Base-by-base conservation (phyloP, 2,113 vertebrate species). In the Lagopus muta region DNA sequence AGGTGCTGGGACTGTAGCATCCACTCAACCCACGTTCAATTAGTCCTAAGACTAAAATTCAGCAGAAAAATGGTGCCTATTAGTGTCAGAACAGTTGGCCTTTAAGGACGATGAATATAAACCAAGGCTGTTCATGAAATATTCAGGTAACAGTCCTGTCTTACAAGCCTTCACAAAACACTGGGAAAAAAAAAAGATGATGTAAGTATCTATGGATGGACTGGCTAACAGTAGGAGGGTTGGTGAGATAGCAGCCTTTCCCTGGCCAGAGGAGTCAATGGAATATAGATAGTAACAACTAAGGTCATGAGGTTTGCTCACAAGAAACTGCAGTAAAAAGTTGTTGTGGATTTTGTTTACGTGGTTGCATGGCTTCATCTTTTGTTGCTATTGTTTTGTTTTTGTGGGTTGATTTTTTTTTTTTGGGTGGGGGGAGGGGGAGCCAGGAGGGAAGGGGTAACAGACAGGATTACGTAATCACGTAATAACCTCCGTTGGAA, bases 11-110 rank as follows among this genome's bases (percentile, higher is more conserved):
- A 43, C 8, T 28, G 30, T 17, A 75, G 32, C 13, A 36, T 3
- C 8, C 5, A 0, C 1, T 27, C 38, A 43, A 34, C 9, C 40
- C 36, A 20, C 6, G 3, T 1, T 17, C 30, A 2, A 52, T 30
- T 3, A 1, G 8, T 21, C 64, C 11, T 2, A 9, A 3, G 7
- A 14, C 11, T 36, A 74, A 15, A 1, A 4, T 27, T 24, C 30
- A 8, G 6, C 16, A 32, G 54, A 58, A 70, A 19, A 6, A 57
- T 32, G 1, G 8, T 30, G 15, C n/a, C 25, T 11, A 40, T 6
- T 0, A 1, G 13, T 10, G 7, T 30, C 13, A 5, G 54, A 13
- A 55, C 13, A 30, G 22, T n/a, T 87, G 36, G 19, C 20, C 11
- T 62, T 87, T 58, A n/a, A 80, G 47, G 8, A 8, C 5, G 43